Evolutionary conservation across 2,888 invertebrate species (phyloP).

Genomic region (Melangyna quadrimaculata): DNA sequence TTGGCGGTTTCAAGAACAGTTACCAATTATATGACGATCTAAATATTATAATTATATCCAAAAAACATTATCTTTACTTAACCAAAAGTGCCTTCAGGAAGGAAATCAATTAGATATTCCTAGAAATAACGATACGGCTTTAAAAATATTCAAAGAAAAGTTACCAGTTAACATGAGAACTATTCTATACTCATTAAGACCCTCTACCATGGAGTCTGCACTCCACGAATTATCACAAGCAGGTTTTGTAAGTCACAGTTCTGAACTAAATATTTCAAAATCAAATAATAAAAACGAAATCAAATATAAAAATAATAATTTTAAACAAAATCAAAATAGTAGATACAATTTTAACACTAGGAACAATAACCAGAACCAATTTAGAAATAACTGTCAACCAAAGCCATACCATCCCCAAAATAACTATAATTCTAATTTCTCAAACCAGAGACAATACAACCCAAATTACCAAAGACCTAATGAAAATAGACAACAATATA

Average conservation of each 20-base stretch:
- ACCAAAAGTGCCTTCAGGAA: no score
- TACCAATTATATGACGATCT: background rate
- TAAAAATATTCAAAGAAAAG: background rate
- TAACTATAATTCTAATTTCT: no score
- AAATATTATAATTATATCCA: no score
- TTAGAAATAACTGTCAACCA: no score
- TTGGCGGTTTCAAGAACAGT: conserved; percentile 16
- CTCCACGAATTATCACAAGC: conserved; percentile 9
- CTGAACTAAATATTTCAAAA: background rate
- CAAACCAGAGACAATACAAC: background rate
- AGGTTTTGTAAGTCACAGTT: conserved; percentile 2
- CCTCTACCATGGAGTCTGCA: conserved; percentile 10
- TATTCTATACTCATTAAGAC: conserved; percentile 16
- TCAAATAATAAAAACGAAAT: background rate
- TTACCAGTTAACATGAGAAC: conserved; percentile 19
- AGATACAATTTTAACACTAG: background rate
- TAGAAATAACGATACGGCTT: background rate
- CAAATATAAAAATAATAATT: background rate
- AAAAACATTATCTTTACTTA: no score
- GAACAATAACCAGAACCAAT: no score
- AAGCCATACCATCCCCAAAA: no score
- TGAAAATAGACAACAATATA: background rate
- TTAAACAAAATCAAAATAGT: background rate
- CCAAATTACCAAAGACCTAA: background rate
- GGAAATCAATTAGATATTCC: no score